A percentile compares a stretch with the other conserved stretches of the same genome.
Conservation (phyloP, 1,140 invertebrate genomes). For the Bombus haemorrhoidalis region DNA sequence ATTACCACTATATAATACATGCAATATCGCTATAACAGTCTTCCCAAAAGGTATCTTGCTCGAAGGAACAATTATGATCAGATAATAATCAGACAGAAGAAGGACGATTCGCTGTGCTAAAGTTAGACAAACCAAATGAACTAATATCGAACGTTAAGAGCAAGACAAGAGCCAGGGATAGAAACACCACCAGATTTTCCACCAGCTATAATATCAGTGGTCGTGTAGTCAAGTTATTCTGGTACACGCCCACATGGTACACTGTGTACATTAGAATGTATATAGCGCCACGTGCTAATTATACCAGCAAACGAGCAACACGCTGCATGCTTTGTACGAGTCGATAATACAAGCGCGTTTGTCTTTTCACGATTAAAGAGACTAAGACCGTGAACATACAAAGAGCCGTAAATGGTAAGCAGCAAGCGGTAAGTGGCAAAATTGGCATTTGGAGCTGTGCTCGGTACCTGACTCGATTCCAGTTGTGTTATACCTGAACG, state of each 20-base stretch:
- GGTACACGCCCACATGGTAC: background rate
- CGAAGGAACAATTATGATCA: background rate
- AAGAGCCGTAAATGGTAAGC: no score
- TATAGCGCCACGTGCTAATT: constrained; percentile 44
- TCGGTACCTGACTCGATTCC: no score
- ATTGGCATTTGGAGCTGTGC: no score
- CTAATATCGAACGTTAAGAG: background rate
- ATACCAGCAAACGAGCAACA: constrained; percentile 34
- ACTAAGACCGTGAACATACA: no score
- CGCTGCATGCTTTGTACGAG: constrained; percentile 21
- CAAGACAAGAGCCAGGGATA: background rate
- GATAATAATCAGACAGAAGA: background rate
- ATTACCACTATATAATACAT: background rate
- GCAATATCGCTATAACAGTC: background rate
- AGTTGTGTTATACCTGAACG: background rate
- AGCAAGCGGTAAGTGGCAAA: no score
- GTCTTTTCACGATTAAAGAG: constrained; percentile 22
- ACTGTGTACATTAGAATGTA: constrained; percentile 33
- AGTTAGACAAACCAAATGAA: background rate
- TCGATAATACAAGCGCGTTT: constrained; percentile 28
- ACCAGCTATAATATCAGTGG: background rate
- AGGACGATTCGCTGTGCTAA: background rate
- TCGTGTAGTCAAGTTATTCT: background rate
- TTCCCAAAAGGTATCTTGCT: background rate
- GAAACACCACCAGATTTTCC: constrained; percentile 21